Conservation (phyloP, 2,797 vertebrate genomes). For the Yasuhikotakia modesta region DNA sequence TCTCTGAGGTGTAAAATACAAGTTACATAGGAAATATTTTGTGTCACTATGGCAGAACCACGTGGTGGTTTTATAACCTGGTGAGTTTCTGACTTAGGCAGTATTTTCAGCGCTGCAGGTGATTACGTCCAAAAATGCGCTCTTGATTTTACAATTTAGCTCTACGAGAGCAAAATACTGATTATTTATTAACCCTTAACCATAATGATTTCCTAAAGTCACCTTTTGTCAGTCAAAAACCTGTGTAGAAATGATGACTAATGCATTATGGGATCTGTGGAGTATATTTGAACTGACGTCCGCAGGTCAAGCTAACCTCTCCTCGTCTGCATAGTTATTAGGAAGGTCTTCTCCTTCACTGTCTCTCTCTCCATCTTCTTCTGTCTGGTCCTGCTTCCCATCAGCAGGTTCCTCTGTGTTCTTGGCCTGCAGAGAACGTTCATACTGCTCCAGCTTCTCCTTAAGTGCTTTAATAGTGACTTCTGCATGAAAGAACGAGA, state of each 20-base stretch:
- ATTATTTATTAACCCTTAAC: too few relatives aligned
- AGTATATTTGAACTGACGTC: neutral
- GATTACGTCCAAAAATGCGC: neutral
- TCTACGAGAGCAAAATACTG: too few relatives aligned
- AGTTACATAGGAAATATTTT: neutral
- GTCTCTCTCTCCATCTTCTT: constrained; percentile 75
- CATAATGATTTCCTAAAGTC: too few relatives aligned
- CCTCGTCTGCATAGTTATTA: constrained; percentile 86
- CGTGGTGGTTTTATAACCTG: neutral
- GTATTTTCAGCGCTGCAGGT: neutral
- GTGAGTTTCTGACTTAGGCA: neutral
- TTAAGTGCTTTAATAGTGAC: constrained; percentile 92
- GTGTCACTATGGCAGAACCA: too few relatives aligned
- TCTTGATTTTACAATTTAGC: too few relatives aligned
- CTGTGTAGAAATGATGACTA: neutral
- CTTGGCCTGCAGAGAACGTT: constrained; percentile 84
- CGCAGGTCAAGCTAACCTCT: constrained; percentile 73
- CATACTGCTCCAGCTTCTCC: constrained; percentile 88
- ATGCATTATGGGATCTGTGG: neutral
- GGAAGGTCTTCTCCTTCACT: constrained; percentile 82
- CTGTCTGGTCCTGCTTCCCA: constrained; percentile 68
- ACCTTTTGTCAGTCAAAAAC: too few relatives aligned
- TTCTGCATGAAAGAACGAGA: constrained; percentile 75
- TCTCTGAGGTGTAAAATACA: neutral
- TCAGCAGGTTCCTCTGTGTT: constrained; percentile 83